Evolutionary conservation across 2,113 vertebrate genomes (phyloP), one percentile per base, ranked within the genome.

Genomic region (Calonectris borealis): DNA sequence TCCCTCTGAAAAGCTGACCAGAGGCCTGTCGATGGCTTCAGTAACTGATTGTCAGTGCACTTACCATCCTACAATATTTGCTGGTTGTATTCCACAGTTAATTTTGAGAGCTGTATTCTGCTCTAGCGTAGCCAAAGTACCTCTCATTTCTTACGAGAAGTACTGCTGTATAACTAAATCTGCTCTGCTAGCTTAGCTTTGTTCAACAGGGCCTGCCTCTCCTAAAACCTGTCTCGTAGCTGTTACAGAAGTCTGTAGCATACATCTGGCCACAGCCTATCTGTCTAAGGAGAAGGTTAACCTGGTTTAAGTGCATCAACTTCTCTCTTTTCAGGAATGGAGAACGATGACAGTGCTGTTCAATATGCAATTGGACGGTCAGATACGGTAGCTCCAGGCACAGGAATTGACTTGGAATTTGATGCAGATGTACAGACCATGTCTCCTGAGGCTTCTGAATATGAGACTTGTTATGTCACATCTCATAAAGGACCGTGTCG

Each of bases 301-400:
- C 16, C 25, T 57, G 70, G 24, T 80, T 77, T 87, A 69, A 93
- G 73, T 11, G 19, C 13, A 5, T 16, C 7, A 11, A 57, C 64
- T 40, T 94, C 54, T 90, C 29, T 94, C 73, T 91, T 96, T 93
- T 44, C 98, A 99, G 99, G 99, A 65, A 99, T 99, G 99, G 99
- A 99, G 97, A 99, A 99, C 2, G 99, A 99, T 10, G 99, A 99
- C 96, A 99, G 98, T 2, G 99, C 99, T 0, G 99, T 99, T 9
- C 99, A 99, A 80, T 99, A 99, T n/a, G 99, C 99, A 20, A 99
- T 99, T 9, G 99, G 99, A 20, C 99, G 99, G 52, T 99, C 99
- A 0, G 99, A 99, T 55, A 99, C 99, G 0, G 99, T 99, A 32
- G 99, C 99, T 10, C 99, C 99, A 0, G 99, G 99, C 62, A 99